phyloP scores from a whole-genome alignment of 64 coral and sea anemone genomes.

The Montipora foliosa region DNA sequence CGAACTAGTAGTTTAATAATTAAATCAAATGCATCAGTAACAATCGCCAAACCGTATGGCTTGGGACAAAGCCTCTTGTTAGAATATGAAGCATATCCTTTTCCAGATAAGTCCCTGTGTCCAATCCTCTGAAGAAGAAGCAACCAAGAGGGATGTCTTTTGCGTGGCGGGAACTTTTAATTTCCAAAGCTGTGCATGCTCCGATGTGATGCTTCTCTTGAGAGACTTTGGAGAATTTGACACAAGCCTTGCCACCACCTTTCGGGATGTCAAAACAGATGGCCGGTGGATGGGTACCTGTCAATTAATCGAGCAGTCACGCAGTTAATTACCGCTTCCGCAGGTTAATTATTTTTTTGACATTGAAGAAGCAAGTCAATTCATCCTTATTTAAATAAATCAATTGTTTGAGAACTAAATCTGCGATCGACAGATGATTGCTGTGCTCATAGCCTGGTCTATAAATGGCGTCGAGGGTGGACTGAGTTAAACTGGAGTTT shows the following conservation, averaged over 20 bases:
- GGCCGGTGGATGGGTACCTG: slow-evolving; percentile 39
- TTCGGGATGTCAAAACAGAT: slow-evolving; percentile 35
- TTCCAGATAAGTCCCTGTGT: background rate
- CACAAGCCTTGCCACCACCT: slow-evolving; percentile 10
- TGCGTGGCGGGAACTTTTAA: background rate
- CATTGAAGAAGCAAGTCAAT: too few relatives aligned
- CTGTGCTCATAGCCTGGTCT: too few relatives aligned
- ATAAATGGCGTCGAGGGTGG: too few relatives aligned
- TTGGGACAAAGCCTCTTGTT: background rate
- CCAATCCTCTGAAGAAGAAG: slow-evolving; percentile 29
- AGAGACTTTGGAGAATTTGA: slow-evolving; percentile 40
- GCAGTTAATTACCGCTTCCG: background rate
- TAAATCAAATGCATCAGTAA: too few relatives aligned
- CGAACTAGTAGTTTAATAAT: too few relatives aligned
- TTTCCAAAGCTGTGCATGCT: slow-evolving; percentile 21
- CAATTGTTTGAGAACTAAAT: too few relatives aligned
- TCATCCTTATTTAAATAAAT: too few relatives aligned
- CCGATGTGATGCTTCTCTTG: slow-evolving; percentile 33
- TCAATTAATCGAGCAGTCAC: background rate
- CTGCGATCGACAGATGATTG: too few relatives aligned
- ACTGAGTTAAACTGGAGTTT: too few relatives aligned
- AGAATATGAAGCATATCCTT: background rate
- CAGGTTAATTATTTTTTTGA: background rate
- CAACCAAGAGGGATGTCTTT: slow-evolving; percentile 48
- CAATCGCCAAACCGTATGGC: background rate